Evolutionary conservation across 2,888 invertebrate species (phyloP), one percentile per base, ranked within the genome.

Genomic region (Synanthedon formicaeformis): DNA sequence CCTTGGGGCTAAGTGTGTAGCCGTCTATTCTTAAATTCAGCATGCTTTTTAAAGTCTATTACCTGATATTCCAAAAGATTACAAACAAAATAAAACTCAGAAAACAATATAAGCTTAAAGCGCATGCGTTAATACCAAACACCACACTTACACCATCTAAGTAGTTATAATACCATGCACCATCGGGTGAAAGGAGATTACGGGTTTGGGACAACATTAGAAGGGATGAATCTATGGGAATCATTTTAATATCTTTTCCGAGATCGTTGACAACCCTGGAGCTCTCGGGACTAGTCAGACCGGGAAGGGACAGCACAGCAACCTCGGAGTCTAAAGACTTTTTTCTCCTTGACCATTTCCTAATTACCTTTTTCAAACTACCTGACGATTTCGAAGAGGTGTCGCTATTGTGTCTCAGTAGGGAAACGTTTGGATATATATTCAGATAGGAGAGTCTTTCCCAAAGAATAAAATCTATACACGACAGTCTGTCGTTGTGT

Each of bases 91-190:
- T 27, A 27, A 50, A 58, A 54, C 58, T 58, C 57, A 34, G 55
- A 55, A 52, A 59, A 58, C 4, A 54, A 64, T 59, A 40, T 27
- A 55, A 56, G 57, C 53, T 49, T 48, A n/a, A 52, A 54, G 53
- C 51, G 60, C 34, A 34, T 34, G 34, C 34, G 34, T 34, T 34
- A 13, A 45, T 45, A 45, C 56, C 52, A 67, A 72, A 70, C 68
- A 69, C 71, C 73, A 75, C 69, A 86, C 86, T 86, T 85, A 86
- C 86, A 75, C 79, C 60, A 73, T 84, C 80, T 75, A 85, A 72
- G 68, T 83, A 85, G 66, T 81, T 75, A 85, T 72, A 86, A 76
- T 86, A 86, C 85, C 85, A 86, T 80, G 81, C 81, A 77, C 77
- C 83, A 51, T 82, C 81, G 14, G 82, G 78, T 54, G 56, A 64